Evolutionary conservation across 2,113 vertebrate species (phyloP).

Genomic region (Notarius quadriscutis): DNA sequence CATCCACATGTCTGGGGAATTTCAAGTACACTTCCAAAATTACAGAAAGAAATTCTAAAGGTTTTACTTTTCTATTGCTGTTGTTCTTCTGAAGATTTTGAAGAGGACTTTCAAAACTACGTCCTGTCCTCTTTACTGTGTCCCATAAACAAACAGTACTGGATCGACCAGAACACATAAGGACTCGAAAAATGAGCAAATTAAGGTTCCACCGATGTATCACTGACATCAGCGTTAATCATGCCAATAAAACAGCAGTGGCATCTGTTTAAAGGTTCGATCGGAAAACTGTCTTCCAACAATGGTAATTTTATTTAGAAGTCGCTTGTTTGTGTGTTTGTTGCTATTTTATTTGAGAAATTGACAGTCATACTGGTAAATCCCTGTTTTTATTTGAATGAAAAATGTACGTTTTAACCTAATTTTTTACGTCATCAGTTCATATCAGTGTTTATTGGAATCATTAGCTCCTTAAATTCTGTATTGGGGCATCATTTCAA

Average conservation of each 20-base stretch:
- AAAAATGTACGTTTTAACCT: background rate
- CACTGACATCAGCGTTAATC: background rate
- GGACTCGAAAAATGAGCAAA: background rate
- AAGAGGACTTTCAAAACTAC: background rate
- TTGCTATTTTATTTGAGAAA: background rate
- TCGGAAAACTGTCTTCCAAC: background rate
- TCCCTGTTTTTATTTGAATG: background rate
- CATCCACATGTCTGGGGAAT: conserved; percentile 13
- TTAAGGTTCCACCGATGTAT: background rate
- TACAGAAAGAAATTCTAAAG: background rate
- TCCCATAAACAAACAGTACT: background rate
- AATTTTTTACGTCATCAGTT: background rate
- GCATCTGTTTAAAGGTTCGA: background rate
- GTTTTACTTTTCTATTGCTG: background rate
- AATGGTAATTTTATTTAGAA: background rate
- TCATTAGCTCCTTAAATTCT: background rate
- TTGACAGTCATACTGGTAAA: background rate
- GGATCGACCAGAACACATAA: background rate
- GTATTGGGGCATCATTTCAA: background rate
- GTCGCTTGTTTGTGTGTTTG: background rate
- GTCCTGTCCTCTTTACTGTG: background rate
- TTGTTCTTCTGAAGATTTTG: background rate
- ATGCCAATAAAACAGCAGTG: background rate
- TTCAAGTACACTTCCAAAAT: background rate
- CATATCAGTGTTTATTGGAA: background rate